Evolutionary conservation across 2,797 vertebrate species (phyloP), one percentile per base, ranked within the genome.

Genomic region (Esox lucius): DNA sequence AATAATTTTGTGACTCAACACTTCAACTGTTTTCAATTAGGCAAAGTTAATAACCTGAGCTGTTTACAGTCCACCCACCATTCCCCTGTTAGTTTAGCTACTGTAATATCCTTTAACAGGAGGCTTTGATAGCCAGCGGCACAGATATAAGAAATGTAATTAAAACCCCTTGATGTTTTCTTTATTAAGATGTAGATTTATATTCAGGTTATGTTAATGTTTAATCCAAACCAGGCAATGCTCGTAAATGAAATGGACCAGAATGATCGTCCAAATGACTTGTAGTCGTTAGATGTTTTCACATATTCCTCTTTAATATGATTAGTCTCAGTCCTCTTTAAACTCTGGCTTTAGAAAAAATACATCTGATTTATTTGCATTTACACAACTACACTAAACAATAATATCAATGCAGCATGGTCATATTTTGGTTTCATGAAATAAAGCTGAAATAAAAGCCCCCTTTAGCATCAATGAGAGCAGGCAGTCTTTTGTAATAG

Each of bases 91-190:
- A 76, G 76, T 56, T 35, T 53, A 75, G 78, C 78, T 65, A 46
- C 42, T 46, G 42, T 13, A 70, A 78, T 78, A 68, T 74, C 76
- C 79, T 86, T 88, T 88, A 83, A 78, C 51, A n/a, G n/a, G 13
- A 68, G 31, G 33, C 68, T 74, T 76, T 83, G 80, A 86, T 80
- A 76, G 76, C 28, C 81, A 82, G 72, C 72, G 65, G 65, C 71
- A 71, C 33, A 74, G 19, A 77, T 80, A 68, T 61, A 79, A 76
- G 75, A 61, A 83, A 85, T 84, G 48, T 84, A 73, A 76, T 66
- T 9, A 71, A 68, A 61, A 24, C 22, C 56, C 56, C 8, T 11
- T 5, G 53, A 59, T n/a, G 53, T n/a, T 61, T 24, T 26, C 56
- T 61, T 61, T 61, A 61, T 61, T 61, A 24, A 24, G 56, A 24